These are phyloP conservation scores for Rostratula benghalensis DNA, from an alignment of 2,113 vertebrate species.

Conservation along the genomic window DNA sequence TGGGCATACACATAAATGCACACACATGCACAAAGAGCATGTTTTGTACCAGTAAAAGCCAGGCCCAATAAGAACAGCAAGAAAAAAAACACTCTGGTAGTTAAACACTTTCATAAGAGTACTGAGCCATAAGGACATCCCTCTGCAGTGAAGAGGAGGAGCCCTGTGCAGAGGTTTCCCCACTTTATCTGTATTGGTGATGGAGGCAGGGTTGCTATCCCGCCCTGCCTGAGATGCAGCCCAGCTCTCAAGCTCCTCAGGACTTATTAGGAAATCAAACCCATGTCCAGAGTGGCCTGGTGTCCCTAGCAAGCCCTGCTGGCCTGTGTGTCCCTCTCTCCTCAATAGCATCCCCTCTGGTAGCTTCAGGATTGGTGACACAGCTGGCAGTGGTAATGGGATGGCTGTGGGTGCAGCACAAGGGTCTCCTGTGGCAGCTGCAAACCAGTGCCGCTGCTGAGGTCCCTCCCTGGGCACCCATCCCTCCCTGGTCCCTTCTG, in stretches of 20 bases:
- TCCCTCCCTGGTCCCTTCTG: not conserved
- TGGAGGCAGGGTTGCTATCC: not conserved
- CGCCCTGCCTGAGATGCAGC: not conserved
- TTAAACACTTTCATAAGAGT: not conserved
- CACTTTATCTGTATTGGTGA: not conserved
- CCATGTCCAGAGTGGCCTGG: not conserved
- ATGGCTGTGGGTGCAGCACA: accelerated
- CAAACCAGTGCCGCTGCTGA: not conserved
- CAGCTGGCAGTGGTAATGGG: not conserved
- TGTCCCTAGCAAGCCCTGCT: not conserved
- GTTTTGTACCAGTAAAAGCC: not conserved
- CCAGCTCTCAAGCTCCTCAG: not conserved
- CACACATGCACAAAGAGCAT: accelerated
- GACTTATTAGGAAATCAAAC: not conserved
- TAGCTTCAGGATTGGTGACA: not conserved
- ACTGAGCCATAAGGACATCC: not conserved
- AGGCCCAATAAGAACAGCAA: not conserved
- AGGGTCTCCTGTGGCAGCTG: not conserved
- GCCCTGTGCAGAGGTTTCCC: not conserved
- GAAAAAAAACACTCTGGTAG: not conserved
- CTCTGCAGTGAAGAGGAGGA: not conserved
- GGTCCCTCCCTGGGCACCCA: not conserved
- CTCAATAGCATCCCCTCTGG: not conserved
- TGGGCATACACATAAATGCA: not conserved
- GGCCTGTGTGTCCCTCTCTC: not conserved